Evolutionary conservation across 2,888 invertebrate species (phyloP), one percentile per base, ranked within the genome.

Genomic region (Tineola bisselliella): DNA sequence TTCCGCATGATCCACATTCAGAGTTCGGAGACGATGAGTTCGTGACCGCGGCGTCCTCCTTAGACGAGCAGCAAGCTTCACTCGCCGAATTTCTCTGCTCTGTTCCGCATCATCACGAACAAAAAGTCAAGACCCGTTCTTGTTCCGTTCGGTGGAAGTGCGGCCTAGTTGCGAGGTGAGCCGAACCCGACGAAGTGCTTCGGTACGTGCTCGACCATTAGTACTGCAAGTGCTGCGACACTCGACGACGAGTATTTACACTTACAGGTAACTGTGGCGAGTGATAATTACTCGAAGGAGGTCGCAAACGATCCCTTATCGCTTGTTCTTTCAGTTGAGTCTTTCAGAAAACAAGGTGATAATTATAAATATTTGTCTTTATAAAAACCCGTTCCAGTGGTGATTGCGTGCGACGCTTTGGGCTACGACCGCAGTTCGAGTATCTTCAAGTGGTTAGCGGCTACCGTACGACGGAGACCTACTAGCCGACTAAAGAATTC

Each of bases 61-160:
- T 25, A 66, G 74, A 74, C 79, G 76, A 76, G 75, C 79, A 77
- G 80, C 78, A 12, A 44, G n/a, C 78, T 81, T 79, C 80, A 81
- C 83, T 81, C 74, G 75, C 81, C 81, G 73, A 86, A 87, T 86
- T 86, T 84, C 84, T 83, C 84, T 82, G 80, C 79, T 79, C 44
- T 61, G 83, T 81, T 81, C 77, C 81, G 81, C 82, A 84, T 79
- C 81, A 81, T 79, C 81, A 76, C 74, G 76, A 79, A 84, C 81
- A 84, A 84, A 84, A 84, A 84, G 74, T 78, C 73, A 73, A 82
- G 76, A 80, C 83, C 82, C 81, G 82, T 60, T 63, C 62, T 63
- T 44, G 62, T 59, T 61, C 61, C 61, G 61, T 83, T 84, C 67
- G 70, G 74, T 77, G 73, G 77, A 76, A 74, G 73, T 77, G 76